Base-by-base conservation (phyloP, 1,140 invertebrate species). In the Daktulosphaira vitifoliae region DNA sequence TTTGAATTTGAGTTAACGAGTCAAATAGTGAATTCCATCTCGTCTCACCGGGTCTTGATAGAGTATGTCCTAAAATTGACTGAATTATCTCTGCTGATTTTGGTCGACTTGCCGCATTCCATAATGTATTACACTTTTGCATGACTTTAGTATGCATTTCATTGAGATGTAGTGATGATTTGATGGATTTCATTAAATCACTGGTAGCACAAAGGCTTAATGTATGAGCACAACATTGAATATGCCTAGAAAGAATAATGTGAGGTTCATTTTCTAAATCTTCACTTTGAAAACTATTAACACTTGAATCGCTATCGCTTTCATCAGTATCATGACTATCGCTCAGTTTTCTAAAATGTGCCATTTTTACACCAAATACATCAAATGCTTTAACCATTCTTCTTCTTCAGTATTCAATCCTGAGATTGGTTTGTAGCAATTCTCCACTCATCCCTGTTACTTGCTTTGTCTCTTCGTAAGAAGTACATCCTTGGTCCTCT, bases 71-170 rank as follows among this genome's bases (percentile, higher is more conserved):
- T 37, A 37, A 11, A 37, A 6, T 5, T 6, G 11, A 5, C 11
- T 37, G 33, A 37, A 37, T 37, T 6, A 37, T 37, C 33, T 37
- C 46, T 49, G 22, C 22, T 49, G 46, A 49, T 49, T 49, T 49
- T 49, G 46, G 46, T 49, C 46, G 4, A 49, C 22, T 6, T 49
- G 46, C 22, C 13, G 22, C 22, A 49, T 49, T 49, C 22, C 46
- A 49, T 49, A 49, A 25, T 13, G 8, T 15, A 49, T 15, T 25
- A 25, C 46, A 25, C 22, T 49, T 49, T 25, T 25, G 1, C 20
- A 49, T 49, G 22, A 49, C 46, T 49, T n/a, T n/a, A 25, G 22
- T 49, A 25, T 49, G 46, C 22, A 49, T 49, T 49, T 49, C 20
- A n/a, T 49, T 11, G 46, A 49, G 3, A 49, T 49, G 11, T 23